These are phyloP conservation scores for Chymomyza amoena DNA, from an alignment of 2,888 invertebrate genomes.

Conservation along the genomic window DNA sequence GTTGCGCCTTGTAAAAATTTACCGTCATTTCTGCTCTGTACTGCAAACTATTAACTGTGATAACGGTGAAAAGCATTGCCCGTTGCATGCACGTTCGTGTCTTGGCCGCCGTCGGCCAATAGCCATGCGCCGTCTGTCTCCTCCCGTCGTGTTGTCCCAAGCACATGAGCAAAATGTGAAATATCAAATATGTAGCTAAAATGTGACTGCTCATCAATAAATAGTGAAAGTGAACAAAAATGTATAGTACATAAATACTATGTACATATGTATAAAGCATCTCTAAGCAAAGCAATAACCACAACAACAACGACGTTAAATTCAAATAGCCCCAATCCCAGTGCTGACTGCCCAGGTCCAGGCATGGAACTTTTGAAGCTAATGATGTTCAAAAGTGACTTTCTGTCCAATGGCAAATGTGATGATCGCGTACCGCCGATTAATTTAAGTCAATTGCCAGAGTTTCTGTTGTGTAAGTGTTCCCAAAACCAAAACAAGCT, in stretches of 20 bases:
- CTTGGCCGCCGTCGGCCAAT: constrained; percentile 48
- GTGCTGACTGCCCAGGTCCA: constrained; percentile 20
- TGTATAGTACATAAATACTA: too few relatives aligned
- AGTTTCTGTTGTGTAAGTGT: constrained; percentile 86
- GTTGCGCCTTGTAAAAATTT: neutral
- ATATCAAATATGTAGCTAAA: constrained; percentile 16
- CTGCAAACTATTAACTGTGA: constrained; percentile 38
- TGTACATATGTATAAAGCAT: neutral
- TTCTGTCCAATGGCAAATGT: constrained; percentile 78
- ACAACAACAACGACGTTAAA: constrained; percentile 16
- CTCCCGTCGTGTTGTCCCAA: constrained; percentile 3
- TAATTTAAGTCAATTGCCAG: constrained; percentile 86
- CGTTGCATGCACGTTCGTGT: neutral
- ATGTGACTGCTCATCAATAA: constrained; percentile 13
- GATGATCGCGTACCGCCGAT: constrained; percentile 86
- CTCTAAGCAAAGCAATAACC: constrained; percentile 4
- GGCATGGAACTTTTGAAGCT: constrained; percentile 79
- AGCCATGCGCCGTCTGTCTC: constrained; percentile 39
- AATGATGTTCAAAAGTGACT: constrained; percentile 79
- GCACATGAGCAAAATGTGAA: neutral
- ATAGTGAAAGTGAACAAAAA: constrained; percentile 12
- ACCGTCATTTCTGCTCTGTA: constrained; percentile 42
- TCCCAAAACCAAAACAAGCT: neutral
- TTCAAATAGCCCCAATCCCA: neutral
- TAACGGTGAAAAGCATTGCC: constrained; percentile 38